phyloP scores from a whole-genome alignment of 2,113 vertebrate species.

The Sterna hirundo region DNA sequence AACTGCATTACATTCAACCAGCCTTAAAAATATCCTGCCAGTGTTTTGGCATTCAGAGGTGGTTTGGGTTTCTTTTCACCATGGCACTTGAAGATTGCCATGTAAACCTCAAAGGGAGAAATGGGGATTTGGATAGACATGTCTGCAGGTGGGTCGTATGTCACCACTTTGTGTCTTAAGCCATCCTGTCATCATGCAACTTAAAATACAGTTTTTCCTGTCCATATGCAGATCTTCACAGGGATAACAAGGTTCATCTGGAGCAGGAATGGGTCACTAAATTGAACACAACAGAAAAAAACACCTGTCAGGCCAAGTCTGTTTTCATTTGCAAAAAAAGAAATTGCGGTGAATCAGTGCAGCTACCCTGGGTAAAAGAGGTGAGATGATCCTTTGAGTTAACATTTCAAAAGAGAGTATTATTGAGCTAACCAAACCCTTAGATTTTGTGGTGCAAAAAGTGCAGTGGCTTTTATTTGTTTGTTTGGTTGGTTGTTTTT shows the following conservation, averaged over 20 bases:
- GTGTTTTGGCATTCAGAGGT: background rate
- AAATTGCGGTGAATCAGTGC: background rate
- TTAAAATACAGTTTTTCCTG: background rate
- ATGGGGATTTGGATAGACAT: rapidly evolving
- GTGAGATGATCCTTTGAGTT: background rate
- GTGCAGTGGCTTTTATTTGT: background rate
- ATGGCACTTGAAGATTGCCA: background rate
- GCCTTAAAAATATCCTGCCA: background rate
- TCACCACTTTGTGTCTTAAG: background rate
- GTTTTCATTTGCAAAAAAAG: background rate
- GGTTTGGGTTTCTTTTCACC: background rate
- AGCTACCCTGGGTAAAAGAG: background rate
- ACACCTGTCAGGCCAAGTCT: rapidly evolving
- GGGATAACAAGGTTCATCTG: background rate
- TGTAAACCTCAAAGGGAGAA: background rate
- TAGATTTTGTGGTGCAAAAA: background rate
- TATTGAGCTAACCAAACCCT: background rate
- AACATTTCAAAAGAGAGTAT: background rate
- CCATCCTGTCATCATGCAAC: background rate
- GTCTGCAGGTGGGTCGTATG: background rate
- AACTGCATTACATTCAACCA: background rate
- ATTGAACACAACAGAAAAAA: background rate
- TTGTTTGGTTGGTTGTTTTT: background rate
- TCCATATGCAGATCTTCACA: background rate
- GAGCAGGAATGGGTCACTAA: background rate